Percentiles rank a stretch among this genome's conserved stretches.
Conservation (phyloP, 2,113 vertebrate species). For the Barnardius zonarius region DNA sequence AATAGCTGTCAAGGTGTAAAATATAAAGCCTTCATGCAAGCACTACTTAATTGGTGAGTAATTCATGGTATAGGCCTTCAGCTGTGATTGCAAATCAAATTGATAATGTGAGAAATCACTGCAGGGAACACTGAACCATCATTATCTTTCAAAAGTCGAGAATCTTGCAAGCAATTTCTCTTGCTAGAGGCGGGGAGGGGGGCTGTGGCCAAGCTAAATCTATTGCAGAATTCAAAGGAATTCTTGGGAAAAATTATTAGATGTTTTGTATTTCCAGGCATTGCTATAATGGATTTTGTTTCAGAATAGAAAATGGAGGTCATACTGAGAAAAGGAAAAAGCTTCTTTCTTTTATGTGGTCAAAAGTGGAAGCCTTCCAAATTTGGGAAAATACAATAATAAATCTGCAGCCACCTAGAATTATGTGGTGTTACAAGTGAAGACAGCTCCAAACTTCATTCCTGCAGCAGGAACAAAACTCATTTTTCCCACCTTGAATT, state of each 20-base stretch:
- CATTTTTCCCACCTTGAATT: background rate
- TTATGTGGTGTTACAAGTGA: slow-evolving; percentile 56
- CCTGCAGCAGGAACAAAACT: background rate
- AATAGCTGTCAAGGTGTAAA: slow-evolving; percentile 40
- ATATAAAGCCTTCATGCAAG: background rate
- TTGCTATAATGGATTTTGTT: slow-evolving; percentile 24
- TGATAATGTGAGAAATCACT: background rate
- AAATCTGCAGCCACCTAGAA: slow-evolving; percentile 54
- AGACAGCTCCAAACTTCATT: slow-evolving; percentile 43
- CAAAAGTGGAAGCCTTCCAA: slow-evolving; percentile 43
- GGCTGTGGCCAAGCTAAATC: background rate
- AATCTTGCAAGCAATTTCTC: background rate
- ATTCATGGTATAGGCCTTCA: background rate
- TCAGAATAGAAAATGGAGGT: slow-evolving; percentile 47
- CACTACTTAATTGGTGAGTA: background rate
- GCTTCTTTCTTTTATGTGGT: slow-evolving; percentile 50
- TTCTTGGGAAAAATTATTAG: background rate
- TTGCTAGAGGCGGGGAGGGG: background rate
- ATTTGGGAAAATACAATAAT: slow-evolving; percentile 30
- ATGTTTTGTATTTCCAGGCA: slow-evolving; percentile 12
- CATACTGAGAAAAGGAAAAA: slow-evolving; percentile 26
- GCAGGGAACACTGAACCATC: background rate
- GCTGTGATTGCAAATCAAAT: background rate
- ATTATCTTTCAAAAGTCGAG: background rate
- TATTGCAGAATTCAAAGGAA: background rate